A percentile compares a stretch with the other conserved stretches of the same genome.
Conservation (phyloP, 2,113 vertebrate species). For the Geococcyx californianus region DNA sequence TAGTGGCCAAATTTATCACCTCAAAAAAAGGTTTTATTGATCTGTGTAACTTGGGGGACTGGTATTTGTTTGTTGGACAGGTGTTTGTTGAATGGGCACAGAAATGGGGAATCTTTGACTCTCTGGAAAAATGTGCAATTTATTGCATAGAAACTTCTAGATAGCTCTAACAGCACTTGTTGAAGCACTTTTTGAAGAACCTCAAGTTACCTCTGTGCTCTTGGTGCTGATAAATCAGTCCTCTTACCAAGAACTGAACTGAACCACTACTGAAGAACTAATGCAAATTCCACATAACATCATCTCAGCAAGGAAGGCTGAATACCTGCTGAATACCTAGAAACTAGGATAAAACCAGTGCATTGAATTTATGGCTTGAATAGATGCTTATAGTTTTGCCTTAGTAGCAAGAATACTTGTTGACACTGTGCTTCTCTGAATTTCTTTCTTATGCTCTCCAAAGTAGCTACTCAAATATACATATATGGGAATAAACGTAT, state of each 20-base stretch:
- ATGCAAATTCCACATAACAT: not conserved
- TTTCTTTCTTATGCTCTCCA: not conserved
- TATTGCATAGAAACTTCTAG: not conserved
- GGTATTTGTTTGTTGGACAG: not conserved
- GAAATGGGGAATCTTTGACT: not conserved
- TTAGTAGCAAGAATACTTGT: not conserved
- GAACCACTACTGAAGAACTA: not conserved
- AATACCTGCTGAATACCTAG: not conserved
- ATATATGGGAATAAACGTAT: not conserved
- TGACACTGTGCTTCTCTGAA: not conserved
- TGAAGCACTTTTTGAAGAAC: not conserved
- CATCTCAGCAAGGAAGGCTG: not conserved
- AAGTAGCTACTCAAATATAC: not conserved
- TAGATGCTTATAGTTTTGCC: not conserved
- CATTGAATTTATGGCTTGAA: not conserved
- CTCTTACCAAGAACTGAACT: not conserved
- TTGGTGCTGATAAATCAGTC: not conserved
- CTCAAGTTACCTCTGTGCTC: not conserved
- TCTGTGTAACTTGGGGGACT: fast-evolving
- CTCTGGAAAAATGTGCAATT: not conserved
- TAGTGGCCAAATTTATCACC: not conserved
- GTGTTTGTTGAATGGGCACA: not conserved
- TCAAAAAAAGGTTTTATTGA: not conserved
- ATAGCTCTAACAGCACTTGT: not conserved
- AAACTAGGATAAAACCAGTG: not conserved